Conservation (phyloP, 2,113 vertebrate species). For the Melanotaenia duboulayi region DNA sequence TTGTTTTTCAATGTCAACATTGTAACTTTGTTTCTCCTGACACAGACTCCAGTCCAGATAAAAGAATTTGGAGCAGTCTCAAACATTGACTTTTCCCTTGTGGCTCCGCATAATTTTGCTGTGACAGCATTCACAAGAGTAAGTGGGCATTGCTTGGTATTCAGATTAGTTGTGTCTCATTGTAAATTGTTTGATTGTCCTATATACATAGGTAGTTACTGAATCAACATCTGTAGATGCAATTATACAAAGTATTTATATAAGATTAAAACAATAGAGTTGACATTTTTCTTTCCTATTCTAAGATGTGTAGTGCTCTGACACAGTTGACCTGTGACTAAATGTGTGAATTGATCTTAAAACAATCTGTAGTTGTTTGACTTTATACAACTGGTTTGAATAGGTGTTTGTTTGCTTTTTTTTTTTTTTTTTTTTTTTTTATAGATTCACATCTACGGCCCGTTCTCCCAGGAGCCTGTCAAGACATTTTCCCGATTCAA, state of each 20-base stretch:
- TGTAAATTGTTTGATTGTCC: too few relatives aligned
- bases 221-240: too few relatives aligned
- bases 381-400: not conserved
- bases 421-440: not conserved
- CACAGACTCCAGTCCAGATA: slow-evolving; percentile 92
- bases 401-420: not conserved
- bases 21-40: slow-evolving; percentile 9
- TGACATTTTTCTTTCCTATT: too few relatives aligned
- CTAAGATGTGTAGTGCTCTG: too few relatives aligned
- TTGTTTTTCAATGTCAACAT: not conserved
- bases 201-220: too few relatives aligned
- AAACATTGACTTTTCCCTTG: slow-evolving; percentile 90
- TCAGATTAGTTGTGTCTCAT: not conserved
- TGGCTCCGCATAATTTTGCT: slow-evolving; percentile 91
- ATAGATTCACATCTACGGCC: slow-evolving; percentile 94
- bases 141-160: slow-evolving; percentile 51
- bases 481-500: slow-evolving; percentile 93
- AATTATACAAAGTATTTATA: too few relatives aligned
- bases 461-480: slow-evolving; percentile 92
- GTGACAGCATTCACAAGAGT: slow-evolving; percentile 96
- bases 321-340: too few relatives aligned
- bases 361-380: not conserved
- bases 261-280: too few relatives aligned
- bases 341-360: not conserved
- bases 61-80: slow-evolving; percentile 96